phyloP scores from a whole-genome alignment of 2,888 invertebrate species.

The Eupithecia pulchellata region DNA sequence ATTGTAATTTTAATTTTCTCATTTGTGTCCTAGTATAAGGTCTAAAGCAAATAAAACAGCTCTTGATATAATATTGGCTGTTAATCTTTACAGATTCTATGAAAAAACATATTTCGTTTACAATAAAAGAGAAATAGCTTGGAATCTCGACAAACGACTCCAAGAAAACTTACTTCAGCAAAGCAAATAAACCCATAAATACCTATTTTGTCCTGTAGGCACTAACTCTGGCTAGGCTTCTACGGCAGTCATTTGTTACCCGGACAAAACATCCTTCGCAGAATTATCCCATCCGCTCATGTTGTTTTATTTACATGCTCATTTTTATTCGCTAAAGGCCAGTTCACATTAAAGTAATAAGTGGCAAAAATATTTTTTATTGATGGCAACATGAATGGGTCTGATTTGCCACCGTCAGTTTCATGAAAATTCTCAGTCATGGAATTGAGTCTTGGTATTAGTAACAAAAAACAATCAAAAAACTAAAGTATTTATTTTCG shows the following conservation, averaged over 20 bases:
- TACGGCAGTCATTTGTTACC: slow-evolving; percentile 52
- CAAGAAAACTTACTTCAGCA: neutral
- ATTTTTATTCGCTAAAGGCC: slow-evolving; percentile 50
- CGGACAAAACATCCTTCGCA: slow-evolving; percentile 58
- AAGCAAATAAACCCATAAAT: slow-evolving; percentile 29
- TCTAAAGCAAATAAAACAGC: no score
- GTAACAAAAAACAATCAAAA: no score
- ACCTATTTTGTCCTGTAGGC: slow-evolving; percentile 23
- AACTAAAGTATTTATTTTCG: no score
- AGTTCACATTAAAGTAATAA: slow-evolving; percentile 23
- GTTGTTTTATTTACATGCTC: slow-evolving; percentile 60
- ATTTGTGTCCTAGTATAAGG: no score
- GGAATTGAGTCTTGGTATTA: no score
- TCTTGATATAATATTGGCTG: neutral
- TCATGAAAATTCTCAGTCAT: no score
- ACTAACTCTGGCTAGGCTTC: slow-evolving; percentile 28
- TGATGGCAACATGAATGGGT: no score
- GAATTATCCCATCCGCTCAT: slow-evolving; percentile 57
- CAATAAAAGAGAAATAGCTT: neutral
- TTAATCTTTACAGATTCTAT: neutral
- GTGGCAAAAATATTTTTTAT: slow-evolving; percentile 26
- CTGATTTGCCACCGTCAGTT: no score
- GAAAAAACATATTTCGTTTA: neutral
- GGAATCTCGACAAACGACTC: neutral
- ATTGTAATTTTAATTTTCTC: no score